Evolutionary conservation across 2,797 vertebrate species (phyloP), one percentile per base, ranked within the genome.

Genomic region (Cephalopachus bancanus): DNA sequence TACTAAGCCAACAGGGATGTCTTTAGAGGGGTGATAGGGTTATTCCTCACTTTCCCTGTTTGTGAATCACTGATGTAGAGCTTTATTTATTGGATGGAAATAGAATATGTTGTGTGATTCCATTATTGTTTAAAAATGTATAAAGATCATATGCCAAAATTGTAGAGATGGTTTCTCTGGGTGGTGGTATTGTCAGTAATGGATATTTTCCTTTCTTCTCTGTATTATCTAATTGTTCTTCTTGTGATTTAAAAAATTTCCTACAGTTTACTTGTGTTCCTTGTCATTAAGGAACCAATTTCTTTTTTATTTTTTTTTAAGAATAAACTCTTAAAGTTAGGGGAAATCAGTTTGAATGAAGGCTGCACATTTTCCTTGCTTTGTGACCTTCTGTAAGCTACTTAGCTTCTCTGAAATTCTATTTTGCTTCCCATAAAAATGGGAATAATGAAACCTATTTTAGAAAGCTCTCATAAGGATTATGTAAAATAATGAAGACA

Each of bases 391-490:
- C 22, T 74, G 4, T 53, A 92, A 93, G 44, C 10, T 57, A 44
- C 26, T 69, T 51, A 71, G 5, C 10, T 1, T 89, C 87, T 81
- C n/a, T 84, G 89, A 93, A 85, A 20, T 51, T 97, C 22, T 96
- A 2, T 92, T 71, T 93, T 60, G 17, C 83, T 93, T 89, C 95
- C 79, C 80, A 3, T 95, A 30, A 89, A 84, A 83, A 79, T 67
- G 19, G 26, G 33, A 85, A 69, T 67, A 78, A 55, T n/a, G 37
- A 79, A 75, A 55, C 8, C 51, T 79, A 10, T 93, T 81, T 87
- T 37, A 72, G 89, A 76, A 37, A 28, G 10, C 65, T 67, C 53
- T 80, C 49, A 26, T n/a, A 33, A 89, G 26, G 11, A 4, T 59
- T 62, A 74, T 85, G 12, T 95, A 53, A 92, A 80, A 80, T 20